phyloP scores from a whole-genome alignment of 2,113 vertebrate species.

The Tetraodon nigroviridis region DNA sequence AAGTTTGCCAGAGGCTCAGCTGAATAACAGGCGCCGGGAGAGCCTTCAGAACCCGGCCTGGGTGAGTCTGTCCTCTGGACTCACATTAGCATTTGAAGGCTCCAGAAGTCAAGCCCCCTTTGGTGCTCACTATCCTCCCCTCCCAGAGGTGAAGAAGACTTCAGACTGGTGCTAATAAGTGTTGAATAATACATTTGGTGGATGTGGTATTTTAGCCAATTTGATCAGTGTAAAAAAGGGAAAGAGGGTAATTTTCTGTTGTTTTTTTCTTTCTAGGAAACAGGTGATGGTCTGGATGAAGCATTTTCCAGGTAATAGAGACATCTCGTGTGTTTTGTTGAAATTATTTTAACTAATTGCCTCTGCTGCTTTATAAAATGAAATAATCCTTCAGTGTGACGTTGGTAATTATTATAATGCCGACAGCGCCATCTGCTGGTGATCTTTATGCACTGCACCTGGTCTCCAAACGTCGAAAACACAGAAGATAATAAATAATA shows the following conservation, averaged over 20 bases:
- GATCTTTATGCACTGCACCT: conserved; percentile 33
- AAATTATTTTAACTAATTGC: conserved; percentile 6
- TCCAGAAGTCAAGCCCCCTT: not conserved
- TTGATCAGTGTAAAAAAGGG: too few relatives aligned
- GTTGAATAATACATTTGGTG: not conserved
- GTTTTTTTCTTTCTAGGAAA: conserved; percentile 70
- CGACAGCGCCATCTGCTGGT: conserved; percentile 22
- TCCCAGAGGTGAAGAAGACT: too few relatives aligned
- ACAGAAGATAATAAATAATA: conserved; percentile 1
- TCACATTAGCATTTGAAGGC: not conserved
- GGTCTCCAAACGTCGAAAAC: not conserved
- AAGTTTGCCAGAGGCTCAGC: conserved; percentile 32
- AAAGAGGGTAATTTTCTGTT: not conserved
- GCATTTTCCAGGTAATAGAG: conserved; percentile 89
- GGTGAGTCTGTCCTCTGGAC: conserved; percentile 66
- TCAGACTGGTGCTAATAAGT: too few relatives aligned
- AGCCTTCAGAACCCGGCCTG: conserved; percentile 72
- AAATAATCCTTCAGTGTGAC: not conserved
- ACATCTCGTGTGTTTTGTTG: not conserved
- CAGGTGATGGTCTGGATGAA: conserved; percentile 88
- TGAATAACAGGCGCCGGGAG: conserved; percentile 62
- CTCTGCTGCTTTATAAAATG: conserved; percentile 10
- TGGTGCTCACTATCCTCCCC: too few relatives aligned
- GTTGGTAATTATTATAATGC: not conserved
- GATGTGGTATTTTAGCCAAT: too few relatives aligned